Evolutionary conservation across 2,797 vertebrate genomes (phyloP).

Genomic region (Coccyzus lansbergi): DNA sequence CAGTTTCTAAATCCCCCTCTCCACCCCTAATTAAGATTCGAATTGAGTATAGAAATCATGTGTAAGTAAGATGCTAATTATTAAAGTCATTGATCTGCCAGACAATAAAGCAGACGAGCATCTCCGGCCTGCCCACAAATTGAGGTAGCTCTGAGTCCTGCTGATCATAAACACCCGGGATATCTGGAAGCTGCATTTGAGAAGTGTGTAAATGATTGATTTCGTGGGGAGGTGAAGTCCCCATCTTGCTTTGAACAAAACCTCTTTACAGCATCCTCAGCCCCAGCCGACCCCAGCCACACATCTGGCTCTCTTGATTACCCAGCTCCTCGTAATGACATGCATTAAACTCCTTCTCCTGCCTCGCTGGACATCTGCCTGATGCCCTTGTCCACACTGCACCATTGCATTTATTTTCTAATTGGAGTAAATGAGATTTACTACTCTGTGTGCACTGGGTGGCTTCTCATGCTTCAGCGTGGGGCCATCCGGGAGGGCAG

Average conservation of each 20-base stretch:
- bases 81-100: constrained; percentile 64
- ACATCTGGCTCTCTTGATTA: not conserved
- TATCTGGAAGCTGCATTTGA: not conserved
- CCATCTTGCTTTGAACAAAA: not conserved
- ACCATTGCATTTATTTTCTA: not conserved
- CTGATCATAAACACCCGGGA: rapidly evolving
- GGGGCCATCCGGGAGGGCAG: not conserved
- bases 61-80: constrained; percentile 72
- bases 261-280: not conserved
- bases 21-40: constrained; percentile 63
- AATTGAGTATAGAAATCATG: constrained; percentile 53
- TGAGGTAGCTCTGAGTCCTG: not conserved
- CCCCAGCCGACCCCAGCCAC: not conserved
- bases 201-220: not conserved
- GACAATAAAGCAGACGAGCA: constrained; percentile 22
- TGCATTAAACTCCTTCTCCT: not conserved
- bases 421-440: not conserved
- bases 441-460: not conserved
- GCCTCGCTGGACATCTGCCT: not conserved
- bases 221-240: not conserved
- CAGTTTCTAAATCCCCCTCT: not conserved
- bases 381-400: not conserved
- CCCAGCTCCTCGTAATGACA: not conserved
- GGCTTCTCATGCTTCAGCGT: not conserved
- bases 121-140: not conserved